A percentile compares a stretch with the other conserved stretches of the same genome.
phyloP scores from a whole-genome alignment of 2,888 invertebrate genomes.

The Encarsia formosa region DNA sequence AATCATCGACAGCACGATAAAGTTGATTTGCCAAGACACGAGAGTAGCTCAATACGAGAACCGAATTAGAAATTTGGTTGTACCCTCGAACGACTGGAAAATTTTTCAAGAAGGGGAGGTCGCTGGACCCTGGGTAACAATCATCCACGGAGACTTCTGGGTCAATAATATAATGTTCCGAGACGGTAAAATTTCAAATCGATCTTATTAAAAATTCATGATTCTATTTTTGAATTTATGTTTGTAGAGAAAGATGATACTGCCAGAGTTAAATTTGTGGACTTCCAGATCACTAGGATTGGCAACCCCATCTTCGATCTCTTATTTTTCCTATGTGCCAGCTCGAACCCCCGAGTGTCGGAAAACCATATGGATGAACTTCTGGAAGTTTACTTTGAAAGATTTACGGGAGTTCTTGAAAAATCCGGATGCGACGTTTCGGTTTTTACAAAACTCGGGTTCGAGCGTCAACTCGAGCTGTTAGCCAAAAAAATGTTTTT shows the following conservation, averaged over 20 bases:
- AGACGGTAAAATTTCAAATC: too few species aligned
- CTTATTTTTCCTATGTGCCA: slow-evolving; percentile 57
- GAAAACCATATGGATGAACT: slow-evolving; percentile 31
- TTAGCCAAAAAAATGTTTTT: background rate
- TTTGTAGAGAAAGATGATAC: too few species aligned
- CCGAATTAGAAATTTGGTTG: slow-evolving; percentile 10
- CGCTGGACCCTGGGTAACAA: slow-evolving; percentile 13
- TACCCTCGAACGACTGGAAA: background rate
- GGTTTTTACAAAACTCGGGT: background rate
- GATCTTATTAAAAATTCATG: too few species aligned
- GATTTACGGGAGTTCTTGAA: background rate
- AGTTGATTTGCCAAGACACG: slow-evolving; percentile 38
- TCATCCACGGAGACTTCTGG: slow-evolving; percentile 52
- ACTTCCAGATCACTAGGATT: slow-evolving; percentile 55
- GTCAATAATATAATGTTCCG: slow-evolving; percentile 60
- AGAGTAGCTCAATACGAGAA: slow-evolving; percentile 32
- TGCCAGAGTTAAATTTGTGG: slow-evolving; percentile 55
- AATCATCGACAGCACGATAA: slow-evolving; percentile 30
- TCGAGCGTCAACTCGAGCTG: background rate
- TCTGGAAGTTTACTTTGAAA: background rate
- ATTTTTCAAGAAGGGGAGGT: background rate
- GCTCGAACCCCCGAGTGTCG: slow-evolving; percentile 48
- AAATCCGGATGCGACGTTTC: background rate
- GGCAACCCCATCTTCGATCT: slow-evolving; percentile 54
- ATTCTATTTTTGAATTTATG: too few species aligned